Evolutionary conservation across 2,888 invertebrate genomes (phyloP), one percentile per base, ranked within the genome.

Genomic region (Teinopalpus imperialis): DNA sequence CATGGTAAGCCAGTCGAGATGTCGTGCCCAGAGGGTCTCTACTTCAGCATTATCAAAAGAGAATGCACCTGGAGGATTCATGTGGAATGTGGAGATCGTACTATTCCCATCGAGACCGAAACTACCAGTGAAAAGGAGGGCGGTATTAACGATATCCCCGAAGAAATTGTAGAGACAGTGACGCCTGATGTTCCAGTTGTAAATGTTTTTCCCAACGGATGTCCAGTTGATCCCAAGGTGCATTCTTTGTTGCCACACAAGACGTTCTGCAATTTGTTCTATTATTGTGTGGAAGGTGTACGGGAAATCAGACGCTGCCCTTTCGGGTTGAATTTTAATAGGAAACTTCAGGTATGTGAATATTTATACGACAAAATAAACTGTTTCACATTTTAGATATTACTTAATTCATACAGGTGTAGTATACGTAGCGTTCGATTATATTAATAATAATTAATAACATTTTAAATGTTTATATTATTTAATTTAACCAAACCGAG

Each of bases 41-140:
- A 89, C 27, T 94, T 93, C 70, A 90, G 91, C 44, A 69, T 89
- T 2, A 74, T 83, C 7, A 81, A 68, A 10, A 66, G 66, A 65
- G 82, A 88, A 53, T 93, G 94, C 54, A 93, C 93, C 64, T 93
- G 90, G 78, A 78, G 77, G 0, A 63, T 81, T 26, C 91, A 92
- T 54, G 93, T 93, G 0, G 86, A 92, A 46, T 93, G 94, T 57
- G 76, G 83, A 0, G 78, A 64, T 23, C 72, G 82, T 32, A 63
- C 64, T 30, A 58, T 71, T 5, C 77, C 77, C 7, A 40, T 41
- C 3, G 5, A 26, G 3, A n/a, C n/a, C n/a, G n/a, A n/a, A n/a
- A n/a, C n/a, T n/a, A 6, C 27, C 9, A 8, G 10, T 2, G 6
- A 5, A 13, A 9, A 20, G 0, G 21, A 1, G 4, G 32, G 0